Evolutionary conservation across 2,888 invertebrate species (phyloP).

Genomic region (Hirudinaria manillensis): DNA sequence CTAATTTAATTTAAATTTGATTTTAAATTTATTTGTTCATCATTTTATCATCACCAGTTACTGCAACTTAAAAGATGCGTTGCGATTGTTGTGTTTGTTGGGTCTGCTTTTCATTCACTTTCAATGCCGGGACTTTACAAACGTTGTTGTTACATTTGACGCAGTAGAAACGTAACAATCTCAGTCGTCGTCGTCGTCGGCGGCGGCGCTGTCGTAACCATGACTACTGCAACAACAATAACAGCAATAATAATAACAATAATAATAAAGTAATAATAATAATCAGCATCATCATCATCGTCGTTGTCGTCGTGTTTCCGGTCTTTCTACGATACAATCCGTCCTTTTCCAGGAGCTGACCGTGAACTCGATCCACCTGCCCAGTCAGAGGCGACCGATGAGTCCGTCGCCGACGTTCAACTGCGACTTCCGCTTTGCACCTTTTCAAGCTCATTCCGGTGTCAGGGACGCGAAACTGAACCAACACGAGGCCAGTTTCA

Average conservation of each 20-base stretch:
- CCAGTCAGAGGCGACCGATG: not conserved
- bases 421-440: not conserved
- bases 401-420: not conserved
- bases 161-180: too few relatives aligned
- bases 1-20: too few relatives aligned
- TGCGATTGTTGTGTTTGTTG: too few relatives aligned
- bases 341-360: constrained; percentile 14
- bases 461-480: not conserved
- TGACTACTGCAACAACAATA: not conserved
- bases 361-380: not conserved
- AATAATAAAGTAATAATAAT: not conserved
- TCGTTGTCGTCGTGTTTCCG: not conserved
- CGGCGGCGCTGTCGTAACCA: not conserved
- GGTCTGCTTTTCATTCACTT: too few relatives aligned
- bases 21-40: too few relatives aligned
- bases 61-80: too few relatives aligned
- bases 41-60: too few relatives aligned
- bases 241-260: not conserved
- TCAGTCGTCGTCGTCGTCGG: not conserved
- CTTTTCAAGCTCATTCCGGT: not conserved
- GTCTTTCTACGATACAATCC: too few relatives aligned
- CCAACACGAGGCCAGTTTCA: constrained; percentile 31
- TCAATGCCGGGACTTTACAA: too few relatives aligned
- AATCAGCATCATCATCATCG: not conserved
- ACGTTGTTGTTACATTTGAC: too few relatives aligned